These are phyloP conservation scores for Phortica variegata DNA, from an alignment of 1,140 invertebrate genomes.

Conservation along the genomic window DNA sequence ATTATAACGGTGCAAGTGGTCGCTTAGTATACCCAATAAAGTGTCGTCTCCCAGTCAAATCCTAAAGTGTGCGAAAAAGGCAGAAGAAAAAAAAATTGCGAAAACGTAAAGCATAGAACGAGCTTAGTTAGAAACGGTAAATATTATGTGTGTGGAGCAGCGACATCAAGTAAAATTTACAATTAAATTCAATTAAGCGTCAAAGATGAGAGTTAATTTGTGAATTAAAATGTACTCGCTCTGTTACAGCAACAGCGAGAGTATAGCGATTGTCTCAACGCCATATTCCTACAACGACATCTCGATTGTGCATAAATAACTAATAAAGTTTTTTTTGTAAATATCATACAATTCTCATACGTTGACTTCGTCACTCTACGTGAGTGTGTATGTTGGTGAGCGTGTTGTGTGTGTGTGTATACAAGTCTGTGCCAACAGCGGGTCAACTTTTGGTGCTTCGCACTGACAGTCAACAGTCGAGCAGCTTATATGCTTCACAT, in stretches of 20 bases:
- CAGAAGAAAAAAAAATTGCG: too few species aligned
- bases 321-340: neutral
- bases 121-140: constrained; percentile 25
- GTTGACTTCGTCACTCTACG: too few species aligned
- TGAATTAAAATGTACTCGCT: constrained; percentile 29
- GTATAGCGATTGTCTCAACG: too few species aligned
- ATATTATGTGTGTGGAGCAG: constrained; percentile 8
- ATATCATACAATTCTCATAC: constrained; percentile 1
- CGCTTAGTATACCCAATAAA: too few species aligned
- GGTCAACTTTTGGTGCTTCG: constrained; percentile 12
- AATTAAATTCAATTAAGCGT: constrained; percentile 40
- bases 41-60: too few species aligned
- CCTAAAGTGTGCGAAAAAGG: too few species aligned
- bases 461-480: constrained; percentile 23
- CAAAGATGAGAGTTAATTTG: constrained; percentile 21
- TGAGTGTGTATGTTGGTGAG: too few species aligned
- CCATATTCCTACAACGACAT: too few species aligned
- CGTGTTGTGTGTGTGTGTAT: constrained; percentile 1
- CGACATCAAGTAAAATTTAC: constrained; percentile 29
- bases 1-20: too few species aligned
- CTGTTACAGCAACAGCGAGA: constrained; percentile 13
- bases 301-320: neutral
- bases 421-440: neutral
- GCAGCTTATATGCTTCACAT: too few species aligned
- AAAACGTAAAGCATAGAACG: constrained; percentile 26